phyloP scores from a whole-genome alignment of 2,888 invertebrate genomes.

The Tinea trinotella region DNA sequence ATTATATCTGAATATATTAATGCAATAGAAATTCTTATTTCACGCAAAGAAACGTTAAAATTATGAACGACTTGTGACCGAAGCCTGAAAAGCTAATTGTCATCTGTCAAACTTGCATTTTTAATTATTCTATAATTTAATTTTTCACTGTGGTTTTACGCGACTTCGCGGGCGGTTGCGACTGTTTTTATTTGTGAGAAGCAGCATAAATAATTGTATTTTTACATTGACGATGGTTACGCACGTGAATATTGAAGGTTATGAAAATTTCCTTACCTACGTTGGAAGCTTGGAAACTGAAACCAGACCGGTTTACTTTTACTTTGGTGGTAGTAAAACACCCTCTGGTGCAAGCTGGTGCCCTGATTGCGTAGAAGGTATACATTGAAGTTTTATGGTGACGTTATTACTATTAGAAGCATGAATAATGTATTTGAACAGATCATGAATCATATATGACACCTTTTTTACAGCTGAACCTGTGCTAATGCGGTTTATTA shows the following conservation, averaged over 20 bases:
- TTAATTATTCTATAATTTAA: no score
- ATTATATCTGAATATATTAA: no score
- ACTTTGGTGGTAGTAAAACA: constrained; percentile 78
- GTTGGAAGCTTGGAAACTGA: constrained; percentile 60
- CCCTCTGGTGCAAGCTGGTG: constrained; percentile 88
- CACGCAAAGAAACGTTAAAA: no score
- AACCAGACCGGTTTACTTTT: constrained; percentile 58
- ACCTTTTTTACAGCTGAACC: constrained; percentile 79
- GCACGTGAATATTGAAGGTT: constrained; percentile 64
- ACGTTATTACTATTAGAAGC: neutral
- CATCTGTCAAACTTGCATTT: no score
- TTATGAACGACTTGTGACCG: no score
- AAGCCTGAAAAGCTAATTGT: no score
- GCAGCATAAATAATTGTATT: no score
- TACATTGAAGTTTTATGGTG: neutral
- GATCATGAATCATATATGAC: neutral
- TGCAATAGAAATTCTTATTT: no score
- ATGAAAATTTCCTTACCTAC: constrained; percentile 74
- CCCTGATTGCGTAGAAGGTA: constrained; percentile 88
- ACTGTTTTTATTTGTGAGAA: no score
- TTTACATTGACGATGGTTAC: constrained; percentile 37
- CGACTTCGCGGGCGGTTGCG: no score
- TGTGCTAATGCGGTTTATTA: constrained; percentile 78
- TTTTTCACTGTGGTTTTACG: no score
- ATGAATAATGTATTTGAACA: neutral